Conservation (phyloP, 1,140 invertebrate genomes). For the Drosophila pachea region DNA sequence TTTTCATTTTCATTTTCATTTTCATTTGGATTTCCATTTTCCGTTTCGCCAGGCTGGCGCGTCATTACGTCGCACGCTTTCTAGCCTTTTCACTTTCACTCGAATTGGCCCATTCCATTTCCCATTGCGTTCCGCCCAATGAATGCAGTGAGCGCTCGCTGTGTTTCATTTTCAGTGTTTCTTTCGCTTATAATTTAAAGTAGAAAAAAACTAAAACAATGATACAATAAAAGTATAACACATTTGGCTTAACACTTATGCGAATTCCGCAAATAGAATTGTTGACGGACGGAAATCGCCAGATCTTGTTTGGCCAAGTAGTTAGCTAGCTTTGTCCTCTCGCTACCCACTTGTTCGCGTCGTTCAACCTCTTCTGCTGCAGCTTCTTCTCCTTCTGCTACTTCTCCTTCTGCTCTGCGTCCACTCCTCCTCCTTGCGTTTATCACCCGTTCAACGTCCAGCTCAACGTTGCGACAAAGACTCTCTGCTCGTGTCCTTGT, state of each 20-base stretch:
- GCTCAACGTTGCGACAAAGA: constrained; percentile 70
- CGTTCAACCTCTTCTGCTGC: neutral
- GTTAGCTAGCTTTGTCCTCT: constrained; percentile 73
- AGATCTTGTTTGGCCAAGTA: constrained; percentile 59
- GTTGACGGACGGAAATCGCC: constrained; percentile 23
- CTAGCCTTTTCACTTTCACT: constrained; percentile 61
- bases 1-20: constrained; percentile 54
- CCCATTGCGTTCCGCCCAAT: constrained; percentile 19
- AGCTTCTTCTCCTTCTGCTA: constrained; percentile 3
- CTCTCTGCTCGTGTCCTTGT: constrained; percentile 46
- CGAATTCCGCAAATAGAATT: constrained; percentile 15
- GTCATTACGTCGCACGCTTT: constrained; percentile 25
- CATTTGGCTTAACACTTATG: constrained; percentile 75
- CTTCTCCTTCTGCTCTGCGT: constrained; percentile 47
- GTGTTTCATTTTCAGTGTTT: constrained; percentile 56
- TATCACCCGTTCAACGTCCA: constrained; percentile 75
- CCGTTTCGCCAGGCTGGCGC: neutral
- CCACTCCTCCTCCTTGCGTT: constrained; percentile 43
- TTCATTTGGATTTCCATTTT: constrained; percentile 44
- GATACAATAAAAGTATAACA: constrained; percentile 72
- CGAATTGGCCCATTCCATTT: constrained; percentile 27
- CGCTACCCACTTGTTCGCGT: constrained; percentile 39
- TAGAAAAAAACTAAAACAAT: constrained; percentile 60
- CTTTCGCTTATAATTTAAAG: constrained; percentile 76
- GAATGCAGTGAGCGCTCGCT: constrained; percentile 25